These are phyloP conservation scores for Stenodema calcarata DNA, from an alignment of 2,888 invertebrate genomes.

Conservation along the genomic window DNA sequence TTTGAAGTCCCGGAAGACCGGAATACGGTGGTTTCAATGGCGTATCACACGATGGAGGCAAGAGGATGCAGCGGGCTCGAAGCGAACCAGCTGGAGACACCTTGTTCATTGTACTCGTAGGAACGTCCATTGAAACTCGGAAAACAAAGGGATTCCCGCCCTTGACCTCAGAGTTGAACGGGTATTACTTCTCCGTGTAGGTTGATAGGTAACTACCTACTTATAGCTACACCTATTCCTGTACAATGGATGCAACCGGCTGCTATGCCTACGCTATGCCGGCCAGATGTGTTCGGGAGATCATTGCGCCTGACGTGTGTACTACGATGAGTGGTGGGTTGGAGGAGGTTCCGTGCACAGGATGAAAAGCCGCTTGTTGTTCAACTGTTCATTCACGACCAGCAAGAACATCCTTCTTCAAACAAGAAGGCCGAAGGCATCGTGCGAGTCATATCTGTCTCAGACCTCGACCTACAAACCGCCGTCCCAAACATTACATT, in stretches of 20 bases:
- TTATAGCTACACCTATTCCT: not conserved
- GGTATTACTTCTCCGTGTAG: not conserved
- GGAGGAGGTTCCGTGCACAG: no score
- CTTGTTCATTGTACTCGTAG: not conserved
- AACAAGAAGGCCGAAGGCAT: no score
- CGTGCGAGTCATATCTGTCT: no score
- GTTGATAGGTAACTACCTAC: not conserved
- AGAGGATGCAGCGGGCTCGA: not conserved
- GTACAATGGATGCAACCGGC: not conserved
- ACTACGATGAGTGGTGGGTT: no score
- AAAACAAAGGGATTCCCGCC: not conserved
- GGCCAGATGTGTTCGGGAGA: no score
- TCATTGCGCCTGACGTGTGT: no score
- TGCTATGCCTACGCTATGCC: not conserved
- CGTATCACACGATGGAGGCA: not conserved
- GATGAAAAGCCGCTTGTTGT: no score
- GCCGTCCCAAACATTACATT: no score
- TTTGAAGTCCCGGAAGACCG: not conserved
- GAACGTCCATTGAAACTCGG: not conserved
- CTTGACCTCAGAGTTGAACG: not conserved
- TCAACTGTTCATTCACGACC: no score
- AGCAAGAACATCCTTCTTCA: no score
- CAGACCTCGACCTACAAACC: no score
- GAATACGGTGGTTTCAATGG: not conserved
- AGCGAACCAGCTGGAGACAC: not conserved